Conservation (phyloP, 2,113 vertebrate species). For the Limanda limanda region DNA sequence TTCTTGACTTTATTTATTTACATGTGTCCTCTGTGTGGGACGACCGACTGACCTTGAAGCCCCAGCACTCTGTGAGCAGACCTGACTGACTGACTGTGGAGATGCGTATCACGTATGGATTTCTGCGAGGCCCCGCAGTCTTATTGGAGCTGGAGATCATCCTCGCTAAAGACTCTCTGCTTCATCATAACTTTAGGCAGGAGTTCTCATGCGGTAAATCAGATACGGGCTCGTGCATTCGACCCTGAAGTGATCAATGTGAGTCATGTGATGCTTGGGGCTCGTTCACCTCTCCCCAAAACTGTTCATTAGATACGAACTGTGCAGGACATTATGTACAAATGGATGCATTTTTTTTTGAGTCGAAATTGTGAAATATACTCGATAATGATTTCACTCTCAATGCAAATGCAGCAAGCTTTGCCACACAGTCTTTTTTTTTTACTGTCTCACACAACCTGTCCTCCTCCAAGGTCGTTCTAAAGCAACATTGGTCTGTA, state of each 20-base stretch:
- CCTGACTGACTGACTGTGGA: slow-evolving; percentile 22
- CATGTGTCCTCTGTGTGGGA: not conserved
- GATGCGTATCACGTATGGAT: slow-evolving; percentile 52
- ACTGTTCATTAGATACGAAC: not conserved
- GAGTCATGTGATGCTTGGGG: not conserved
- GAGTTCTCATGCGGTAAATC: slow-evolving; percentile 51
- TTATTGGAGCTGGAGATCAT: slow-evolving; percentile 47
- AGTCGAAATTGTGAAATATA: not conserved
- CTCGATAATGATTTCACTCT: not conserved
- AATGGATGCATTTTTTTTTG: not conserved
- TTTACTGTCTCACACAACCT: no score
- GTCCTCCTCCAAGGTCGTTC: no score
- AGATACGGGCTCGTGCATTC: slow-evolving; percentile 27
- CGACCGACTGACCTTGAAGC: slow-evolving; percentile 41
- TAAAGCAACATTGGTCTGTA: no score
- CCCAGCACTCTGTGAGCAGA: not conserved
- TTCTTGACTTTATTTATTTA: slow-evolving; percentile 11
- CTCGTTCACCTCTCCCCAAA: not conserved
- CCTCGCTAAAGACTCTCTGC: slow-evolving; percentile 14
- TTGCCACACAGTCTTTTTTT: not conserved
- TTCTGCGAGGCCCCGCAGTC: slow-evolving; percentile 40
- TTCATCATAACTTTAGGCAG: slow-evolving; percentile 50
- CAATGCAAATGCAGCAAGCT: not conserved
- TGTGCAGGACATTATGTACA: not conserved
- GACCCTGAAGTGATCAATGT: slow-evolving; percentile 28